Evolutionary conservation across 1,140 invertebrate genomes (phyloP), one percentile per base, ranked within the genome.

Genomic region (Eurosta solidaginis): DNA sequence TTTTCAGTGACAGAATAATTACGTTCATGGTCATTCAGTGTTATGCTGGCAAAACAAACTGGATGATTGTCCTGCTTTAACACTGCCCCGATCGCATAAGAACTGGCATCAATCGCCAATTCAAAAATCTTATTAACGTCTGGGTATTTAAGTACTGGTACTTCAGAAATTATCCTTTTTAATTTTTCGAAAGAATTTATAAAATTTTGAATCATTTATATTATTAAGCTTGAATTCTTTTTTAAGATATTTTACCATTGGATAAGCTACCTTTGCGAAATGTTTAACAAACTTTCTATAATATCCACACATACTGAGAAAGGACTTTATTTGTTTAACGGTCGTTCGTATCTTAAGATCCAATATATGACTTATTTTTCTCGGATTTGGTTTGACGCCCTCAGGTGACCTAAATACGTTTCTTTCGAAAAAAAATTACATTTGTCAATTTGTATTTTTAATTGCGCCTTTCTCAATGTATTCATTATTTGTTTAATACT

Each of bases 1-100:
- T 85, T 81, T 78, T 91, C 89, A 0, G 86, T 88, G 3, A 82
- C n/a, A n/a, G n/a, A n/a, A n/a, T n/a, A n/a, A n/a, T n/a, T n/a
- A n/a, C n/a, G n/a, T n/a, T n/a, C n/a, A 1, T 88, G 79, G 0
- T 73, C 40, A 17, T 78, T 85, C 2, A 91, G 75, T 5, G 83
- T 81, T n/a, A 88, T 78, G 52, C 88, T 88, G 1, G 85, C 87
- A 80, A 88, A 90, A 2, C 80, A 83, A 12, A 89, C n/a, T n/a
- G n/a, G n/a, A n/a, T n/a, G n/a, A n/a, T n/a, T n/a, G n/a, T n/a
- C n/a, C n/a, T n/a, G n/a, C 59, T 81, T 14, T 5, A 87, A 63
- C 12, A 81, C 82, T 5, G 85, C 82, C 4, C 84, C 83, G 1
- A 87, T 9, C n/a, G 80, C 80, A 45, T 82, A 82, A 14, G 44